Percentiles rank a stretch among this genome's conserved stretches.
These are phyloP conservation scores for Helicolenus hilgendorfi DNA, from an alignment of 2,797 vertebrate genomes.

Conservation along the genomic window DNA sequence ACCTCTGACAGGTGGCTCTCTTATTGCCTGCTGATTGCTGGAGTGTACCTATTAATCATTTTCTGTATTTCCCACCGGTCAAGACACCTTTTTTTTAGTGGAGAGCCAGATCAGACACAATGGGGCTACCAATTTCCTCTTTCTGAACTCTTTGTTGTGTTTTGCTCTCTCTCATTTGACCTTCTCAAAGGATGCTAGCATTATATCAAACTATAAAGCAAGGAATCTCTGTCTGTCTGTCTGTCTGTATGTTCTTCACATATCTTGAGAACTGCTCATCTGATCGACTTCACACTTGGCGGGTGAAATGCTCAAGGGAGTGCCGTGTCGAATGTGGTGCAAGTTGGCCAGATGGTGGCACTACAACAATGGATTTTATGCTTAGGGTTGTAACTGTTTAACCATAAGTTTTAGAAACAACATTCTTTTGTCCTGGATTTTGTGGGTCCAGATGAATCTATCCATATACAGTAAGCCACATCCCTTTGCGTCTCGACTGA, in stretches of 20 bases:
- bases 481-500: no score
- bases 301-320: no score
- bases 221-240: no score
- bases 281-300: not conserved
- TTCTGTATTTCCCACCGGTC: constrained; percentile 55
- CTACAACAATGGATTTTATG: no score
- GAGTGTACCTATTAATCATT: constrained; percentile 79
- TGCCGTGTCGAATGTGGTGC: not conserved
- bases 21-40: constrained; percentile 75
- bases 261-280: not conserved
- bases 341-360: no score
- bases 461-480: no score
- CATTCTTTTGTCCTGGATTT: no score
- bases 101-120: constrained; percentile 43
- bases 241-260: not conserved
- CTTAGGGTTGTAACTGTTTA: no score
- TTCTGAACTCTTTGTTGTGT: constrained; percentile 13
- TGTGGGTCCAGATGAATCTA: no score
- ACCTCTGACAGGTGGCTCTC: constrained; percentile 72
- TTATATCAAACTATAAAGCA: not conserved
- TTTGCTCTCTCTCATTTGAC: constrained; percentile 17
- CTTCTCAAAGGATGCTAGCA: not conserved
- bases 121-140: constrained; percentile 29
- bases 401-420: no score
- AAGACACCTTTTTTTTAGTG: constrained; percentile 41